These are phyloP conservation scores for Allygus modestus DNA, from an alignment of 2,888 invertebrate species.

Conservation along the genomic window DNA sequence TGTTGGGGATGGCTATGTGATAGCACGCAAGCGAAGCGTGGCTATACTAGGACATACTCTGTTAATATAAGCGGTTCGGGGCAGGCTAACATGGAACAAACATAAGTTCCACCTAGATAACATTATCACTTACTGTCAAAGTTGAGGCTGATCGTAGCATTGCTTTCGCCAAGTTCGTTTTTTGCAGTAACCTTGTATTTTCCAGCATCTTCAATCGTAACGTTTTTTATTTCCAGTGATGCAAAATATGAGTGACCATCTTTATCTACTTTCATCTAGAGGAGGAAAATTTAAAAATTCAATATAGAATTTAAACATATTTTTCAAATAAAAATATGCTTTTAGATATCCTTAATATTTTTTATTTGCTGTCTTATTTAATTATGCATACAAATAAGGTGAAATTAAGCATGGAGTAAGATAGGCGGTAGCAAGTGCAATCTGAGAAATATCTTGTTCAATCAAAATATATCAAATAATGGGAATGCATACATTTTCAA, in stretches of 20 bases:
- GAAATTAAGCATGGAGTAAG: no score
- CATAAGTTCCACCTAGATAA: background rate
- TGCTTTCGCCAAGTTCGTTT: slow-evolving; percentile 98
- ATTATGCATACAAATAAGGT: no score
- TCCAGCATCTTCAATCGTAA: slow-evolving; percentile 97
- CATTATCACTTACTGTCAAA: slow-evolving; percentile 93
- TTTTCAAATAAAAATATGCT: no score
- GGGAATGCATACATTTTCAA: no score
- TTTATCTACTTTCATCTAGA: slow-evolving; percentile 91
- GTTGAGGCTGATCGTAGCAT: slow-evolving; percentile 97
- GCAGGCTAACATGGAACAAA: background rate
- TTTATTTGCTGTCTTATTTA: no score
- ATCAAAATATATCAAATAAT: no score
- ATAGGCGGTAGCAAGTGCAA: no score
- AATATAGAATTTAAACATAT: no score
- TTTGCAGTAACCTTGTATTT: slow-evolving; percentile 98
- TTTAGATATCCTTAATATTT: no score
- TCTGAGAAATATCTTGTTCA: no score
- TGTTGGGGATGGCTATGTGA: background rate
- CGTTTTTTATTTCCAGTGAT: slow-evolving; percentile 94
- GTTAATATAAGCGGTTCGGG: slow-evolving; percentile 43
- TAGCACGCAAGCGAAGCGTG: slow-evolving; percentile 52
- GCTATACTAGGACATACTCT: slow-evolving; percentile 43
- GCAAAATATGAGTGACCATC: slow-evolving; percentile 97
- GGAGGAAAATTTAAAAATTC: slow-evolving; percentile 71